Evolutionary conservation across 2,113 vertebrate genomes (phyloP).

Genomic region (Heterotilapia buettikoferi): DNA sequence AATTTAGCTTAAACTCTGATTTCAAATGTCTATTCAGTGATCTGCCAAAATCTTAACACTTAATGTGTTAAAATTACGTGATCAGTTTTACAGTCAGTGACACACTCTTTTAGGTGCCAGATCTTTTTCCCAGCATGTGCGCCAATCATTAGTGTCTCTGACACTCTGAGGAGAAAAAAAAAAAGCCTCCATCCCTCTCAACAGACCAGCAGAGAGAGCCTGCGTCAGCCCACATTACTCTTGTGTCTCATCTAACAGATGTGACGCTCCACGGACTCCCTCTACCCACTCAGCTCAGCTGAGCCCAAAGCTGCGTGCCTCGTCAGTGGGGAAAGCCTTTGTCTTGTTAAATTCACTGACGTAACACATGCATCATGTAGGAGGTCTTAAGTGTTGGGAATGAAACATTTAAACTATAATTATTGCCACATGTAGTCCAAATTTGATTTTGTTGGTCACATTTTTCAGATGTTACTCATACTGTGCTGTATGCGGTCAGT

Average conservation of each 20-base stretch:
- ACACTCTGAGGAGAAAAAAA: background rate
- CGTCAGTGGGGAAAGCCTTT: constrained; percentile 37
- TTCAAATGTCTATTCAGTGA: background rate
- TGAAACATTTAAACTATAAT: constrained; percentile 8
- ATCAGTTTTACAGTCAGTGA: background rate
- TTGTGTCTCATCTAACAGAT: constrained; percentile 40
- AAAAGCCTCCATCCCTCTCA: background rate
- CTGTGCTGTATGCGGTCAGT: background rate
- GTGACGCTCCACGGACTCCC: constrained; percentile 29
- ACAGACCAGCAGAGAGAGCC: background rate
- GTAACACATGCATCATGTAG: constrained; percentile 31
- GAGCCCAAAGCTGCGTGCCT: constrained; percentile 2
- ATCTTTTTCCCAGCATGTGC: background rate
- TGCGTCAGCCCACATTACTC: constrained; percentile 28
- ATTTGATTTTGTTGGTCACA: background rate
- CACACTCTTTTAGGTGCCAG: background rate
- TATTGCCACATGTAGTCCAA: background rate
- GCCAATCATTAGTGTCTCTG: background rate
- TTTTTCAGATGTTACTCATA: background rate
- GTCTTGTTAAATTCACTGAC: constrained; percentile 21
- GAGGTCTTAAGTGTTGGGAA: constrained; percentile 15
- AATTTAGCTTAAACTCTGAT: background rate
- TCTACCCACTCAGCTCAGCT: constrained; percentile 37
- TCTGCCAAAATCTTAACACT: background rate
- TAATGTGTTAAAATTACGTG: background rate